Evolutionary conservation across 2,888 invertebrate genomes (phyloP).

Genomic region (Molanna angustata): DNA sequence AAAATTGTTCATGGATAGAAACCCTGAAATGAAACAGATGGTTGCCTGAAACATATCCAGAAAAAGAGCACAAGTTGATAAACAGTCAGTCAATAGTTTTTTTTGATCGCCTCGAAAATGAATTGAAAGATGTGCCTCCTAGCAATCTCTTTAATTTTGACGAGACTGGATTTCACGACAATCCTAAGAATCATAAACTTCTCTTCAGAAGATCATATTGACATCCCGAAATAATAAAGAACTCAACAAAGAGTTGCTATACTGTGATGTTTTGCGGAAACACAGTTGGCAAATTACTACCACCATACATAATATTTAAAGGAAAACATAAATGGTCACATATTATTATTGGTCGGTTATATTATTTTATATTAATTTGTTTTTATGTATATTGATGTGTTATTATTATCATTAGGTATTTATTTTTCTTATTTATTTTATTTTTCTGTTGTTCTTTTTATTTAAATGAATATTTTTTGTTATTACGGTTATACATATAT

Average conservation of each 20-base stretch:
- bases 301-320: slow-evolving; percentile 1
- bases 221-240: not conserved
- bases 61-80: not conserved
- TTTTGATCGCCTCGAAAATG: not conserved
- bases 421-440: no score
- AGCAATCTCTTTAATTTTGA: slow-evolving; percentile 4
- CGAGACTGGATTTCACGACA: not conserved
- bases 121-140: not conserved
- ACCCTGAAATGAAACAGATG: not conserved
- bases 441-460: no score
- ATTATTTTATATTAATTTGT: no score
- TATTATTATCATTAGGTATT: no score
- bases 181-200: not conserved
- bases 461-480: no score
- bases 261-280: not conserved
- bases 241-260: not conserved
- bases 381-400: no score
- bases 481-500: no score
- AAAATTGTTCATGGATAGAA: not conserved
- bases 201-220: slow-evolving; percentile 1
- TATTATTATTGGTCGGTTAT: no score
- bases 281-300: not conserved
- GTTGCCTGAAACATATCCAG: not conserved
- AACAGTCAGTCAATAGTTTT: not conserved
- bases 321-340: not conserved